phyloP scores from a whole-genome alignment of 2,888 invertebrate species.

The Drosophila melanosoma region DNA sequence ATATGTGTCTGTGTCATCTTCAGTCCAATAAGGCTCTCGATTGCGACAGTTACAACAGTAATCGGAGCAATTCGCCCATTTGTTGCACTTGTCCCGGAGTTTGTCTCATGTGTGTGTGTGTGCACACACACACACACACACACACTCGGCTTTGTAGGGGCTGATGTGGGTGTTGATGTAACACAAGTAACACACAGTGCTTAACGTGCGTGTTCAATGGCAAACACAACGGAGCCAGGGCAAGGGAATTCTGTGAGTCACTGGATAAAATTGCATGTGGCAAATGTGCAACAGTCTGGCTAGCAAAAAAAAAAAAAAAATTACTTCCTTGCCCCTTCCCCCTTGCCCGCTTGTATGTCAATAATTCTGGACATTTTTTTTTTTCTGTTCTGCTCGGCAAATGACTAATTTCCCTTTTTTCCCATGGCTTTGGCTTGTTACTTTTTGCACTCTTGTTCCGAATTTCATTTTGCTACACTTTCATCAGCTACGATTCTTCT shows the following conservation, averaged over 20 bases:
- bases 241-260: slow-evolving; percentile 12
- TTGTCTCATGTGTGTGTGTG: slow-evolving; percentile 1
- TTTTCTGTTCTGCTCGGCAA: slow-evolving; percentile 28
- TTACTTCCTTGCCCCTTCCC: neutral
- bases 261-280: slow-evolving; percentile 60
- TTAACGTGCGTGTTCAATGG: slow-evolving; percentile 71
- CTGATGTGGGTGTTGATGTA: slow-evolving; percentile 6
- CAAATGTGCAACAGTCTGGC: slow-evolving; percentile 71
- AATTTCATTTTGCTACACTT: slow-evolving; percentile 49
- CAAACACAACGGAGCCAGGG: slow-evolving; percentile 45
- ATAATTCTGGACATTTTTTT: neutral
- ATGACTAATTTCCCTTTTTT: slow-evolving; percentile 61
- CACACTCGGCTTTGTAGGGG: slow-evolving; percentile 5
- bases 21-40: slow-evolving; percentile 64
- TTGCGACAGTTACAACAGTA: slow-evolving; percentile 74
- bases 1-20: slow-evolving; percentile 26
- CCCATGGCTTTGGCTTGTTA: slow-evolving; percentile 20
- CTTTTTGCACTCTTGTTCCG: slow-evolving; percentile 24
- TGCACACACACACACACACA: slow-evolving; percentile 20
- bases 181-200: slow-evolving; percentile 45
- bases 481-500: neutral
- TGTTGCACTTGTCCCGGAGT: slow-evolving; percentile 50
- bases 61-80: slow-evolving; percentile 60
- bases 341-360: neutral
- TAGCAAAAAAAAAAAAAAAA: neutral